These are phyloP conservation scores for Meriones unguiculatus DNA, from an alignment of 2,113 vertebrate species.

Conservation along the genomic window DNA sequence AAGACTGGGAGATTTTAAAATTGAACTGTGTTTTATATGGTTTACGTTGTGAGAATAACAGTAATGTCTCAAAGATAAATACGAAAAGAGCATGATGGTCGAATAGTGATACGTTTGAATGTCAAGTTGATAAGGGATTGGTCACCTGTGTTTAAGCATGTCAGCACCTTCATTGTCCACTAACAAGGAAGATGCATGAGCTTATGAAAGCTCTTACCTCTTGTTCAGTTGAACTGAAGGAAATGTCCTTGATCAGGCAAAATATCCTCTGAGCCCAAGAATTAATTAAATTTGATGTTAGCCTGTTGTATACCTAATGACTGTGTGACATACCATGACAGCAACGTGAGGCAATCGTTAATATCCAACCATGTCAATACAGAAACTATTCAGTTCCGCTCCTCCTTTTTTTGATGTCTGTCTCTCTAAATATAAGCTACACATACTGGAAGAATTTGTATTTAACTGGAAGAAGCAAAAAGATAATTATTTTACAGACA, in stretches of 20 bases:
- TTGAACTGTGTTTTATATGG: neutral
- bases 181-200: neutral
- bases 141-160: neutral
- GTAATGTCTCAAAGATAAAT: neutral
- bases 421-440: neutral
- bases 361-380: neutral
- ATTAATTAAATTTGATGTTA: neutral
- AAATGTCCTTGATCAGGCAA: neutral
- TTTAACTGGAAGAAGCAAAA: neutral
- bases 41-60: neutral
- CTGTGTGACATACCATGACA: neutral
- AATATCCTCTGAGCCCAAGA: fast-evolving
- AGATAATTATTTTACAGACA: neutral
- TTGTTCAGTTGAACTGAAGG: neutral
- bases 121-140: neutral
- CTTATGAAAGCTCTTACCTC: fast-evolving
- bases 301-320: neutral
- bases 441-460: neutral
- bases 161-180: neutral
- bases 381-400: neutral
- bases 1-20: neutral
- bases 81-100: neutral
- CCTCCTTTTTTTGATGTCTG: fast-evolving
- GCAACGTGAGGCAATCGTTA: neutral
- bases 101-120: neutral